Percentiles rank a stretch among this genome's conserved stretches.
Evolutionary conservation across 2,113 vertebrate genomes (phyloP).

Genomic region (Neolamprologus longior): DNA sequence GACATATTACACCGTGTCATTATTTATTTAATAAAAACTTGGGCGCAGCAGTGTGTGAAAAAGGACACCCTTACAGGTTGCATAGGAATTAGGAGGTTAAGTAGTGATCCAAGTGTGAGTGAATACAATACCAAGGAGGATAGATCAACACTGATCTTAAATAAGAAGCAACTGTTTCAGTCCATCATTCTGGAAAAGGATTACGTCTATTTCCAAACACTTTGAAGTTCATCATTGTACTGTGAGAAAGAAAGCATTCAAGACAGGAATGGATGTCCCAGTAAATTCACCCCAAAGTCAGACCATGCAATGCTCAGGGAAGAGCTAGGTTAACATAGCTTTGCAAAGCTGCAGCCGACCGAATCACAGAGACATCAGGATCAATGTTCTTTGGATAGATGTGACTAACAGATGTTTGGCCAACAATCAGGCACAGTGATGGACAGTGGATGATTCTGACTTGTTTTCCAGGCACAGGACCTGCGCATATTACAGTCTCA

Average conservation of each 20-base stretch:
- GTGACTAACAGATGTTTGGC: background rate
- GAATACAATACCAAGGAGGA: background rate
- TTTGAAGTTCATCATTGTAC: background rate
- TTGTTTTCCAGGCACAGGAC: background rate
- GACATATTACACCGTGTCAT: background rate
- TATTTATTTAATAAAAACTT: background rate
- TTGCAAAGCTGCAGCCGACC: background rate
- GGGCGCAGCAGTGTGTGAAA: background rate
- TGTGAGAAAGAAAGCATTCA: background rate
- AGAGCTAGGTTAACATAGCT: background rate
- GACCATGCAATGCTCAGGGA: rapidly evolving
- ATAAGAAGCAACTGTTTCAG: background rate
- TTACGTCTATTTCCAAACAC: background rate
- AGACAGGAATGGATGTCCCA: background rate
- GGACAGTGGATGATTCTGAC: background rate
- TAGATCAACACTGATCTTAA: background rate
- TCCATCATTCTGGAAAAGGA: background rate
- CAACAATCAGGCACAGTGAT: background rate
- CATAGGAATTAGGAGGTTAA: background rate
- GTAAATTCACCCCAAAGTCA: background rate
- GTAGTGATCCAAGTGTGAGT: background rate
- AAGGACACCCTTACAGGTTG: background rate
- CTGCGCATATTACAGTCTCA: background rate
- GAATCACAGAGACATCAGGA: background rate
- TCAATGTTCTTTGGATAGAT: background rate